These are phyloP conservation scores for Tetropium fuscum DNA, from an alignment of 2,888 invertebrate genomes.

Conservation along the genomic window DNA sequence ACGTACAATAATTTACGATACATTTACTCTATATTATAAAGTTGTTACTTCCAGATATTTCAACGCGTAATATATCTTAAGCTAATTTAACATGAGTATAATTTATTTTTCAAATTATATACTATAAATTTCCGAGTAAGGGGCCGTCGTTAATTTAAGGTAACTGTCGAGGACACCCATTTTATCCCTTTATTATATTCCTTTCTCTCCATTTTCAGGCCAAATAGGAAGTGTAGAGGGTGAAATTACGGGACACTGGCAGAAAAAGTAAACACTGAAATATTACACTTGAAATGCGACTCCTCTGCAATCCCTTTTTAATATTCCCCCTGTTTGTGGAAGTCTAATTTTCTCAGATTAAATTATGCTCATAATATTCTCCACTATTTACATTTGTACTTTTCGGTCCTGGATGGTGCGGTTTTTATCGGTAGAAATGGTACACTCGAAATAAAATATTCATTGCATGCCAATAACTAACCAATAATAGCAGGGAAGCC, in stretches of 20 bases:
- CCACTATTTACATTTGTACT: conserved; percentile 2
- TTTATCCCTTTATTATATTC: conserved; percentile 8
- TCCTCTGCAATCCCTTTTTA: not conserved
- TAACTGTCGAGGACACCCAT: not conserved
- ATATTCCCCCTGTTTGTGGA: conserved; percentile 1
- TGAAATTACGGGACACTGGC: conserved; percentile 21
- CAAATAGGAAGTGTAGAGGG: conserved; percentile 15
- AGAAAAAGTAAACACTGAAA: conserved; percentile 24
- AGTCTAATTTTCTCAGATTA: conserved; percentile 4
- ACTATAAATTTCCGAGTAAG: too few relatives aligned
- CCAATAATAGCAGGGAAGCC: too few relatives aligned
- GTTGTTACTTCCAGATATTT: too few relatives aligned
- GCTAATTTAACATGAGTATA: too few relatives aligned
- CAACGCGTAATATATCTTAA: too few relatives aligned
- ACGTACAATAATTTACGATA: too few relatives aligned
- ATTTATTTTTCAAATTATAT: too few relatives aligned
- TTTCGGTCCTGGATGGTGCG: not conserved
- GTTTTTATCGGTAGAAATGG: not conserved
- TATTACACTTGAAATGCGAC: conserved; percentile 19
- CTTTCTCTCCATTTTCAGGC: conserved; percentile 7
- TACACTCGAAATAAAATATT: too few relatives aligned
- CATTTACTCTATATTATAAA: too few relatives aligned
- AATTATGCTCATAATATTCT: conserved; percentile 13
- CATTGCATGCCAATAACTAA: too few relatives aligned
- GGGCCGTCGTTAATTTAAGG: not conserved